These are phyloP conservation scores for Diplogasteroides magnus DNA, from an alignment of 1,140 invertebrate genomes.

Conservation along the genomic window DNA sequence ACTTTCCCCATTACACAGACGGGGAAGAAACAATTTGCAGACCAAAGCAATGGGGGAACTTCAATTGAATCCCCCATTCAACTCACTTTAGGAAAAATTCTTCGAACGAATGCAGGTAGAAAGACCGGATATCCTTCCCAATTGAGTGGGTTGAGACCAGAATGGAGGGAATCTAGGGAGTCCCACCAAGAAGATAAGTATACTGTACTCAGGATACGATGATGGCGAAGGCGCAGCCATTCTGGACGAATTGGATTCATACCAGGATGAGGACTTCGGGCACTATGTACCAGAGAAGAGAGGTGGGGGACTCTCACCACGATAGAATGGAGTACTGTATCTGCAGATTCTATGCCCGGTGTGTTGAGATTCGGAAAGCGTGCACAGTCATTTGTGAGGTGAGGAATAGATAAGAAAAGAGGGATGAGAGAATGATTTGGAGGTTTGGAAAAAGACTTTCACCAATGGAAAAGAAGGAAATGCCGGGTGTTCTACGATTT, in stretches of 20 bases:
- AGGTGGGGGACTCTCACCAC: background rate
- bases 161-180: too few species aligned
- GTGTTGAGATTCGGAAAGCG: conserved; percentile 27
- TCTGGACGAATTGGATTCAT: background rate
- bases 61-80: too few species aligned
- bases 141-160: too few species aligned
- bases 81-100: too few species aligned
- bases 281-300: background rate
- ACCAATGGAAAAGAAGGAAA: conserved; percentile 32
- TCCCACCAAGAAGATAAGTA: too few species aligned
- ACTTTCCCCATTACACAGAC: too few species aligned
- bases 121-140: too few species aligned
- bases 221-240: background rate
- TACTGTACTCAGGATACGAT: background rate
- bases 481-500: conserved; percentile 38
- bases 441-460: background rate
- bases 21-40: too few species aligned
- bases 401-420: too few species aligned
- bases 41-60: too few species aligned
- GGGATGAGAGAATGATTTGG: background rate
- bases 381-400: conserved; percentile 7
- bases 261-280: background rate
- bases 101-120: too few species aligned
- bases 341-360: conserved; percentile 18
- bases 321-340: background rate